Base-by-base conservation (phyloP, 2,113 vertebrate genomes). In the Hemicordylus capensis region DNA sequence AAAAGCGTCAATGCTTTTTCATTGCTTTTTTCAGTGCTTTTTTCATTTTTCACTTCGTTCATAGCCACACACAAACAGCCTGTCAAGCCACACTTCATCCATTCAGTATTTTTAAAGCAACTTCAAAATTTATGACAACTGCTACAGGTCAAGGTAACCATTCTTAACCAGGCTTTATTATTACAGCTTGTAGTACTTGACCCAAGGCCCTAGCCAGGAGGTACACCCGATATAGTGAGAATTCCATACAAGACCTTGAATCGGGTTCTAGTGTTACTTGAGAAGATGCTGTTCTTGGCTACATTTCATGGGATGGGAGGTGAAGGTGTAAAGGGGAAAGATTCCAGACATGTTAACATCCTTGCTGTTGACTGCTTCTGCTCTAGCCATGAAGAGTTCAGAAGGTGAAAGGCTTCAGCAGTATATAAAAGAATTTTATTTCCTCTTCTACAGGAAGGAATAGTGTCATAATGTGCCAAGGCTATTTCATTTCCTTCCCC, bases 371-470 rank as follows among this genome's bases (percentile, higher is more conserved):
- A 59, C n/a, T 74, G 70, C 46, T 72, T 81, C 69, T 48, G n/a
- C 67, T 61, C 0, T 0, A 87, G 56, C 77, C 77, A 3, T 37
- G 42, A 88, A 85, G 76, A 73, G 54, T 76, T 82, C 85, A 85
- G 87, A 93, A 83, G 82, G 58, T 84, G 89, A 93, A 93, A 89
- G 24, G 66, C 56, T 74, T 76, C 34, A 15, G 67, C 74, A 83
- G 28, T 48, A 88, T 7, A 54, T 67, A 84, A 85, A 88, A 94
- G 22, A 10, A 85, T 80, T 88, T 63, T 84, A 74, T 90, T 94
- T 90, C 87, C 76, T 91, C 81, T 88, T 93, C 66, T 74, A 81
- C 63, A 87, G 88, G 91, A 93, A 90, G 85, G 76, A 90, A 89
- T 73, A 75, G 88, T 84, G 84, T 91, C 83, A 89, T 72, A 64